phyloP scores from a whole-genome alignment of 2,113 vertebrate genomes.

The Camelus bactrianus region DNA sequence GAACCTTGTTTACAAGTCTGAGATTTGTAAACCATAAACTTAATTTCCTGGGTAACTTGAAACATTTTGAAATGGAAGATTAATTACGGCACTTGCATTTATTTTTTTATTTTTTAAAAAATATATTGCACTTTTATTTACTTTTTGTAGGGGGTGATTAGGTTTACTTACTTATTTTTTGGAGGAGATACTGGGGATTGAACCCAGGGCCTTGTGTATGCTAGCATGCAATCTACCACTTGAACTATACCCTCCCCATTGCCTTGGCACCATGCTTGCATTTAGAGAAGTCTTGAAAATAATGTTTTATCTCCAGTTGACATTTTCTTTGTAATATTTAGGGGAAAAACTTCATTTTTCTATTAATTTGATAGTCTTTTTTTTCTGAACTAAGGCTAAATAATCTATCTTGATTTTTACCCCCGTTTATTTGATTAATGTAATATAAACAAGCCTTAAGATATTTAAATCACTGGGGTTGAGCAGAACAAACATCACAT shows the following conservation, averaged over 20 bases:
- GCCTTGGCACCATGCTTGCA: not conserved
- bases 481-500: not conserved
- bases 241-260: no score
- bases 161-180: no score
- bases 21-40: not conserved
- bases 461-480: not conserved
- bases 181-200: no score
- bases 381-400: not conserved
- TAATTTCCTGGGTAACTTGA: not conserved
- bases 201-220: no score
- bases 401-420: not conserved
- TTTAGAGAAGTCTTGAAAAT: not conserved
- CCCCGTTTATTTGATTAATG: not conserved
- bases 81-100: not conserved
- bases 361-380: not conserved
- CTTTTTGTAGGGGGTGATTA: no score
- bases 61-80: slow-evolving; percentile 1
- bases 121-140: no score
- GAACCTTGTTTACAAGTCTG: slow-evolving; percentile 27
- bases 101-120: not conserved
- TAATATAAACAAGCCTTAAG: not conserved
- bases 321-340: slow-evolving; percentile 43
- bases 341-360: not conserved
- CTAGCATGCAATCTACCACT: no score
- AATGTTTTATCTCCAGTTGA: not conserved